Base-by-base conservation (phyloP, 1,140 invertebrate species). In the Caenorhabditis latens region DNA sequence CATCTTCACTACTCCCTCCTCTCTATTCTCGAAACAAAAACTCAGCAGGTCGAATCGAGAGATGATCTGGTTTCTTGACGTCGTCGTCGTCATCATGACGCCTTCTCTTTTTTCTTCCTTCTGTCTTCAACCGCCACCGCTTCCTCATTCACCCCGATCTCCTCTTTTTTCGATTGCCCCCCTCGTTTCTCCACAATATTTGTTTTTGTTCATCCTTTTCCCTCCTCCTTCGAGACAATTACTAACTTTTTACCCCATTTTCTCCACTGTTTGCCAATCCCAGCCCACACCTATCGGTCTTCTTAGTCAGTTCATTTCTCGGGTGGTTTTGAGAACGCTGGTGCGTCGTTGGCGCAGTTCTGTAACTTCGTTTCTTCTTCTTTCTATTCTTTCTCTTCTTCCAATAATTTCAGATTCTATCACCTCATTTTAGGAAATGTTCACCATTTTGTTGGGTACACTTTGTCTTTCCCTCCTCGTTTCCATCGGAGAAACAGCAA, bases 71-170 rank as follows among this genome's bases (percentile, higher is more conserved):
- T 79, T 79, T 79, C 8, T 24, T n/a, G 11, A 46, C 65, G n/a
- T n/a, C 65, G 65, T 71, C 65, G 14, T 32, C 71, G 46, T 79
- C 71, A 79, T 50, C 42, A 48, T 16, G 65, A 43, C 65, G 61
- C 61, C 61, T 65, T 65, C 32, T 32, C 32, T 32, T 32, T 53
- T 53, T 16, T 63, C 61, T 63, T 63, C 65, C 71, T 79, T 79
- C 43, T 79, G 71, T 79, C 71, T 79, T 79, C 71, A 24, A 79
- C 19, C n/a, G 46, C 71, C 53, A 53, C 71, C 71, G 50, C 71
- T 53, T 79, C 53, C 46, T 53, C 71, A 50, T 32, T 79, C 43
- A 53, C 21, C 16, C 53, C 21, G 16, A 9, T n/a, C n/a, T 75
- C 65, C 6, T 21, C 53, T 46, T 71, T 50, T 79, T 50, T 79